Conservation (phyloP, 64 coral and sea anemone genomes). For the Hydrozoanthus tunicans region DNA sequence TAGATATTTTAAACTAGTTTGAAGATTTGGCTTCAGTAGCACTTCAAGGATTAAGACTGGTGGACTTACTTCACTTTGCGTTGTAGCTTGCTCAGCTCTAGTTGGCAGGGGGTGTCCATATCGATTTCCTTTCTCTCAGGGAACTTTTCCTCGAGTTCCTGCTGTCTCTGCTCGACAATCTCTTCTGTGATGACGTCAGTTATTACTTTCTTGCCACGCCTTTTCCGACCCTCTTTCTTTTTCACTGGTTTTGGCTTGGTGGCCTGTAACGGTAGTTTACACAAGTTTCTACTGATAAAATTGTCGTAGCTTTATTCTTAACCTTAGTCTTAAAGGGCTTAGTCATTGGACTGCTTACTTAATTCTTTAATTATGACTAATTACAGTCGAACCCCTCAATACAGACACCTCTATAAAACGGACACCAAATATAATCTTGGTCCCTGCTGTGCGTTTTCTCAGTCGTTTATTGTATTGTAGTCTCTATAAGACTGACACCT, state of each 20-base stretch:
- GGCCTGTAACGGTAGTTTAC: conserved; percentile 48
- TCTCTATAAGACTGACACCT: no score
- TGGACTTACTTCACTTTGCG: conserved; percentile 89
- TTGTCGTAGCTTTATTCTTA: background rate
- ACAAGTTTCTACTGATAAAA: background rate
- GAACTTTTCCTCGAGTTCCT: conserved; percentile 90
- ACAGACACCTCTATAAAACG: no score
- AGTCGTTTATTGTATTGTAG: no score
- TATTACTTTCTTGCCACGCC: conserved; percentile 42
- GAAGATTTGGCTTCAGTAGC: background rate
- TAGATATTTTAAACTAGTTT: no score
- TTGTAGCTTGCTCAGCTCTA: conserved; percentile 78
- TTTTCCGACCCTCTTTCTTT: conserved; percentile 65
- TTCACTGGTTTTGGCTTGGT: conserved; percentile 71
- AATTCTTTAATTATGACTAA: no score
- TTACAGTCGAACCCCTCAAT: no score
- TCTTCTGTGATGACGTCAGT: conserved; percentile 64
- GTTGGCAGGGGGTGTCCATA: conserved; percentile 80
- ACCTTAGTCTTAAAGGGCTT: background rate
- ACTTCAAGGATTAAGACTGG: background rate
- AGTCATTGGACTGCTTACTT: no score
- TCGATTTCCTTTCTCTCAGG: conserved; percentile 90
- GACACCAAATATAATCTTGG: no score
- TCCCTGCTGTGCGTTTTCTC: no score
- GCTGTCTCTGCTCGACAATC: conserved; percentile 60